Evolutionary conservation across 2,888 invertebrate species (phyloP), one percentile per base, ranked within the genome.

Genomic region (Hanleya hanleyi): DNA sequence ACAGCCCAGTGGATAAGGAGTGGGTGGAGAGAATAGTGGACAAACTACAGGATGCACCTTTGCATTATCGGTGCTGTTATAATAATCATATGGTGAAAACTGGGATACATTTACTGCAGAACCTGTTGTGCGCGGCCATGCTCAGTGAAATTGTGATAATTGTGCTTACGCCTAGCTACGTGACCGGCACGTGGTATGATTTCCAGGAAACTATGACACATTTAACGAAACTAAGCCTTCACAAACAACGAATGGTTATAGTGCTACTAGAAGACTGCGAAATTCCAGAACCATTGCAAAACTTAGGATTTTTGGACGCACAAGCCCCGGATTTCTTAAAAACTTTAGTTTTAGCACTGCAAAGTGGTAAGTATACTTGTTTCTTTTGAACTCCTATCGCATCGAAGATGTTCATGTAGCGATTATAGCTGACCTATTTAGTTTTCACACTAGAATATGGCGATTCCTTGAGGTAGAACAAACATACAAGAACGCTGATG

Each of bases 111-210:
- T 64, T 75, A 18, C 62, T 81, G 15, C 86, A 87, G 76, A 84
- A 81, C 36, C 76, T 83, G 1, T 71, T 87, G 41, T 87, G 86
- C 74, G 82, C 86, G 0, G 82, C 85, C 5, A 87, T 87, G 86
- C 78, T 87, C 35, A 87, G 87, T 74, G 84, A 86, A 64, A 76
- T 86, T 6, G 81, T 87, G 0, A 81, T 87, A 5, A 74, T 87
- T 47, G 86, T 87, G 3, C 76, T 87, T 18, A 83, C 85, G 65
- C 75, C 77, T 6, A 74, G 71, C 38, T 87, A 86, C 74, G 81
- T 87, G 29, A 70, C 74, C 18, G 79, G 80, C 9, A 79, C 82
- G 6, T 87, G 87, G 87, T 67, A 62, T n/a, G 78, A 80, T 7
- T 84, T 86, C 41, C 84, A 86, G 77, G 83, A 86, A 50, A 79